Evolutionary conservation across 1,140 invertebrate genomes (phyloP).

Genomic region (Eubasilissa regina): DNA sequence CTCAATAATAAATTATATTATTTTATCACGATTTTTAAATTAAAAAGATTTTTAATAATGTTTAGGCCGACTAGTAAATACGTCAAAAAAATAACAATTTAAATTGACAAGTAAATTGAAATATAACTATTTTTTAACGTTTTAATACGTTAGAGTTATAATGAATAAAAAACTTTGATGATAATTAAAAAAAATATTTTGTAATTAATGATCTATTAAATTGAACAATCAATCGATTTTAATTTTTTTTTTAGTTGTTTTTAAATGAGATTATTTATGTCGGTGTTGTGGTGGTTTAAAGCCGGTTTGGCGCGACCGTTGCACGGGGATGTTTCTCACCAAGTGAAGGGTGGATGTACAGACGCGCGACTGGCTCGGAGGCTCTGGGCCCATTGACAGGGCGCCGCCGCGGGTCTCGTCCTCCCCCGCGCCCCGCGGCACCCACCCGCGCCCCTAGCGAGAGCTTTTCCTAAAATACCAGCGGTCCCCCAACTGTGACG

Average conservation of each 20-base stretch:
- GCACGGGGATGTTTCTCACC: neutral
- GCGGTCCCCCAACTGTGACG: neutral
- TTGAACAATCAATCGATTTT: too few species aligned
- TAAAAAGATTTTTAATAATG: too few species aligned
- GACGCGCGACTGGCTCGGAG: conserved; percentile 17
- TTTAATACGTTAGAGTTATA: too few species aligned
- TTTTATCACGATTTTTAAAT: too few species aligned
- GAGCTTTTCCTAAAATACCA: conserved; percentile 25
- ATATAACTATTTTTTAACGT: too few species aligned
- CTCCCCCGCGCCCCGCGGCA: neutral
- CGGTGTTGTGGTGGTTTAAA: conserved; percentile 5
- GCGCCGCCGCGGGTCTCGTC: conserved; percentile 27
- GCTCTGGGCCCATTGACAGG: conserved; percentile 30
- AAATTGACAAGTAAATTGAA: too few species aligned
- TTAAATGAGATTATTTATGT: neutral
- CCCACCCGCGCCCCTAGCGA: neutral
- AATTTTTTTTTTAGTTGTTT: neutral
- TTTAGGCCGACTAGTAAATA: too few species aligned
- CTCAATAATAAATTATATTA: too few species aligned
- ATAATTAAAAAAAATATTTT: too few species aligned
- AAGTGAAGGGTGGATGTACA: neutral
- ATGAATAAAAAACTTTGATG: too few species aligned
- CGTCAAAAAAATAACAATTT: too few species aligned
- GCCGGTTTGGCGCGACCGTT: neutral
- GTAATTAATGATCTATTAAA: too few species aligned